phyloP scores from a whole-genome alignment of 2,797 vertebrate species.

The Cyclura pinguis region DNA sequence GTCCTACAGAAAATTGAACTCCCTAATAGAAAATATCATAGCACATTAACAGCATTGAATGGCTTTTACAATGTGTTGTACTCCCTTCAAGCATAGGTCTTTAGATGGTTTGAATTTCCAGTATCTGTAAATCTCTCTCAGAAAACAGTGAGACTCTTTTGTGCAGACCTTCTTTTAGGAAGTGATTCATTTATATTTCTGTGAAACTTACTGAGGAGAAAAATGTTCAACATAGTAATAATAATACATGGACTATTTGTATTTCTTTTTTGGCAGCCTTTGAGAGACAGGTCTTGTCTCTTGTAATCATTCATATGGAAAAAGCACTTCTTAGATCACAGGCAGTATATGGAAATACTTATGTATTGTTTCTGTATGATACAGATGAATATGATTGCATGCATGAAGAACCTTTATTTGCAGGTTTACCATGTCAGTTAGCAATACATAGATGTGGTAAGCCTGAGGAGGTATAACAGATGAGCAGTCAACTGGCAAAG shows the following conservation, averaged over 20 bases:
- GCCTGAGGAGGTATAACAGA: not conserved
- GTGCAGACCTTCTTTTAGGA: conserved; percentile 12
- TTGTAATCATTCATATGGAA: not conserved
- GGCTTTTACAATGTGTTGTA: not conserved
- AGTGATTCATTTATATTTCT: conserved; percentile 36
- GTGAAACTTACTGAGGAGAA: conserved; percentile 21
- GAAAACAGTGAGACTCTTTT: conserved; percentile 21
- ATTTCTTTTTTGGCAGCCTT: conserved; percentile 17
- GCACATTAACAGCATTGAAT: not conserved
- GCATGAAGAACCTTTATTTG: not conserved
- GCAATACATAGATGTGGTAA: not conserved
- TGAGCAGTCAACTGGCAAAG: not conserved
- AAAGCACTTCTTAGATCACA: not conserved
- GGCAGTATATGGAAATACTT: not conserved
- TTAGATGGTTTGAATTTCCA: not conserved
- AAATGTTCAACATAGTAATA: not conserved
- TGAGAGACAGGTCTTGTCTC: not conserved
- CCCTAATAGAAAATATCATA: not conserved
- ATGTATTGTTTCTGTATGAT: not conserved
- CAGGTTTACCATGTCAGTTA: not conserved
- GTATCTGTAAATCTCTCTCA: conserved; percentile 39
- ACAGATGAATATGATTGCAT: not conserved
- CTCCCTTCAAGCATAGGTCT: not conserved
- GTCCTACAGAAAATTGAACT: not conserved
- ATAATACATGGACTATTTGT: not conserved